Conservation (phyloP, 1,140 invertebrate genomes). For the Pentalonia nigronervosa region DNA sequence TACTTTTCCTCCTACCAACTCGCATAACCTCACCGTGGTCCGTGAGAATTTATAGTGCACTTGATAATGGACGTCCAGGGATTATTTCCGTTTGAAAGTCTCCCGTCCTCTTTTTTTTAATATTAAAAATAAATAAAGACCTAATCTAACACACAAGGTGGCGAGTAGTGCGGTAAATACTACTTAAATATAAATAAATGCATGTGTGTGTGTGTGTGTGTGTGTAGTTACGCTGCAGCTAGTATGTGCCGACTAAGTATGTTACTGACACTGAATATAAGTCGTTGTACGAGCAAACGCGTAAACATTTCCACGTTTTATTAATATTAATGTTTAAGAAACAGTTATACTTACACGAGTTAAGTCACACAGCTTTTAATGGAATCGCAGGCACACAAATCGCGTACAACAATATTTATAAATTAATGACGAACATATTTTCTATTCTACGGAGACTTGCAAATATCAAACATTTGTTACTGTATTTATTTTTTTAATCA, state of each 20-base stretch:
- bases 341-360: no score
- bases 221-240: not conserved
- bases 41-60: conserved; percentile 31
- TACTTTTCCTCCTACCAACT: not conserved
- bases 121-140: not conserved
- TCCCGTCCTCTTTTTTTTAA: conserved; percentile 27
- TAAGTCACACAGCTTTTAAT: not conserved
- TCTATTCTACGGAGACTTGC: no score
- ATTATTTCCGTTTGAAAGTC: conserved; percentile 62
- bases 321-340: not conserved
- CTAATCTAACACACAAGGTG: not conserved
- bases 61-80: conserved; percentile 35
- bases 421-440: not conserved
- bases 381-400: not conserved
- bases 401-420: not conserved
- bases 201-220: no score
- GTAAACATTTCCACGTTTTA: not conserved
- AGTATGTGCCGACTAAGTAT: not conserved
- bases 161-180: not conserved
- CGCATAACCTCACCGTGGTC: not conserved
- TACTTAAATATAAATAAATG: not conserved
- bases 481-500: no score
- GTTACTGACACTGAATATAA: not conserved
- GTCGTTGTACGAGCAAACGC: not conserved
- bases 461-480: no score